These are phyloP conservation scores for Eulithis testata DNA, from an alignment of 2,888 invertebrate species.

Conservation along the genomic window DNA sequence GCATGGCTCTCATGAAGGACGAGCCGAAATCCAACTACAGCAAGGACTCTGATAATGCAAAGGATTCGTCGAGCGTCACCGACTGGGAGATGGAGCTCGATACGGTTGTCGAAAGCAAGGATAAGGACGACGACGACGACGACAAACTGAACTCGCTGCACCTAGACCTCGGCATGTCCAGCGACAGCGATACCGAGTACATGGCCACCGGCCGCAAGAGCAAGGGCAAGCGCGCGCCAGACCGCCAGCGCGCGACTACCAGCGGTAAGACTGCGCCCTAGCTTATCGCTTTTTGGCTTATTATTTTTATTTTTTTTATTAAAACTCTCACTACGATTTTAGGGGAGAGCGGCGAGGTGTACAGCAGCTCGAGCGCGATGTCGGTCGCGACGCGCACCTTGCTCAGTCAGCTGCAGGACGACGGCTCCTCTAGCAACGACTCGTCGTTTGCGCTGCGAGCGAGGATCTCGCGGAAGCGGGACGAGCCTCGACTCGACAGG, in stretches of 20 bases:
- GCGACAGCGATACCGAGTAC: conserved; percentile 78
- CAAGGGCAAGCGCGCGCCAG: conserved; percentile 64
- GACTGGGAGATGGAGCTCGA: conserved; percentile 87
- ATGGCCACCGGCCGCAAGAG: conserved; percentile 65
- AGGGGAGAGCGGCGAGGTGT: conserved; percentile 76
- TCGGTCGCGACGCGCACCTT: conserved; percentile 76
- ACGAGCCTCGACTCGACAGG: conserved; percentile 40
- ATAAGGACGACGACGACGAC: conserved; percentile 75
- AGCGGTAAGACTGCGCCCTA: conserved; percentile 63
- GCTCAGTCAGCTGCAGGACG: conserved; percentile 82
- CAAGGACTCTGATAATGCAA: conserved; percentile 58
- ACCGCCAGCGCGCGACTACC: conserved; percentile 63
- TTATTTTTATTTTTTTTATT: conserved; percentile 52
- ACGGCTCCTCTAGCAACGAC: conserved; percentile 82
- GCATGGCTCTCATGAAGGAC: conserved; percentile 60
- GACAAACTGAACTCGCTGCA: conserved; percentile 78
- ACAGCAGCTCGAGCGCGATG: conserved; percentile 69
- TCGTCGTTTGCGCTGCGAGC: conserved; percentile 76
- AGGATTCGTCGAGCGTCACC: conserved; percentile 74
- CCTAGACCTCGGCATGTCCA: conserved; percentile 80
- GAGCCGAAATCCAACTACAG: conserved; percentile 50
- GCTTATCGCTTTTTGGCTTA: conserved; percentile 43
- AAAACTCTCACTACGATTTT: conserved; percentile 59
- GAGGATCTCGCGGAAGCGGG: conserved; percentile 59
- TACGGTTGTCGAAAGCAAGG: conserved; percentile 68